phyloP scores from a whole-genome alignment of 2,797 vertebrate genomes.

The Crax fasciolata region DNA sequence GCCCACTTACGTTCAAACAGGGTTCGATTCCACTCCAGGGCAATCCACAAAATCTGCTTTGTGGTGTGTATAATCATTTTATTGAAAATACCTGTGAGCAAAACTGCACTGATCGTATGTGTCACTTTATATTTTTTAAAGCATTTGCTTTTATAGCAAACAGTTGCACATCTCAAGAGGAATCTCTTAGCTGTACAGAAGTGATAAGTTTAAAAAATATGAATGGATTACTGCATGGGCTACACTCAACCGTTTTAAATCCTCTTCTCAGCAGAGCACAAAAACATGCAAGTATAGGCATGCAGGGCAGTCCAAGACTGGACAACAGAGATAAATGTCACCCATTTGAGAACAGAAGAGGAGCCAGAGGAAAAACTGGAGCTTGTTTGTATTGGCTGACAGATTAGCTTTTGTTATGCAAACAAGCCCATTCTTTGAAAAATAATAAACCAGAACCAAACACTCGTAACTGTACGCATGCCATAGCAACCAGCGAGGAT shows the following conservation, averaged over 20 bases:
- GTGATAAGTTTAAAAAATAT: not conserved
- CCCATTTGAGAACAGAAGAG: constrained; percentile 6
- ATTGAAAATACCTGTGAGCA: constrained; percentile 23
- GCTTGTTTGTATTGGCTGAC: constrained; percentile 28
- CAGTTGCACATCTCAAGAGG: constrained; percentile 12
- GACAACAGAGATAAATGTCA: not conserved
- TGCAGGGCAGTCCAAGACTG: not conserved
- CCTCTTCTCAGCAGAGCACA: not conserved
- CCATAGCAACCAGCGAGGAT: constrained; percentile 53
- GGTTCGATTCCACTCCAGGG: not conserved
- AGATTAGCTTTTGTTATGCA: constrained; percentile 17
- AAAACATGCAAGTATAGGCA: not conserved
- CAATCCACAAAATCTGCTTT: not conserved
- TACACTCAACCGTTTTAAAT: constrained; percentile 6
- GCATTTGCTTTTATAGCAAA: constrained; percentile 28
- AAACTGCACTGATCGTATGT: not conserved
- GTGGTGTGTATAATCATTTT: not conserved
- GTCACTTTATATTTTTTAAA: constrained; percentile 19
- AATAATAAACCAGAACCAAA: constrained; percentile 26
- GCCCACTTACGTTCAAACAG: not conserved
- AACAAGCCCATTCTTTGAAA: constrained; percentile 23
- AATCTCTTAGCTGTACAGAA: not conserved
- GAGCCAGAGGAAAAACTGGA: not conserved
- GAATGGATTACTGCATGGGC: not conserved
- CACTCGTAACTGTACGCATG: not conserved